phyloP scores from a whole-genome alignment of 2,113 vertebrate genomes.

The Cettia cetti region DNA sequence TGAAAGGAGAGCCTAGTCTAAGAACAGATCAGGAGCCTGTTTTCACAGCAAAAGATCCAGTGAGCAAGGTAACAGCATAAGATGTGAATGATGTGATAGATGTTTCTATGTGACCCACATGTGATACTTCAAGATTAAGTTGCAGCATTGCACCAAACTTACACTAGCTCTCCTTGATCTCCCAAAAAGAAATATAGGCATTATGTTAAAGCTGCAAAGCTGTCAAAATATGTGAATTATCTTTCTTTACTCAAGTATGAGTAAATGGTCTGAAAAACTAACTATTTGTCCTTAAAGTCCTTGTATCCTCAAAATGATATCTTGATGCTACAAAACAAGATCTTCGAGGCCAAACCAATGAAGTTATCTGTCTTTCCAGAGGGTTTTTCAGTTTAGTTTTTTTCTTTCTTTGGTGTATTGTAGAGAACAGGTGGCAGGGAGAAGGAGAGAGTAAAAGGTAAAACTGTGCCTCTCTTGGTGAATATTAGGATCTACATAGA shows the following conservation, averaged over 20 bases:
- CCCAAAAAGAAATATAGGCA: background rate
- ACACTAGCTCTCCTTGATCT: background rate
- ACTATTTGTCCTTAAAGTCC: background rate
- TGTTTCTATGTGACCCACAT: background rate
- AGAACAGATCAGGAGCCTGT: background rate
- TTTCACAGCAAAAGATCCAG: background rate
- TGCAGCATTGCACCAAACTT: background rate
- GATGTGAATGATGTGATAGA: rapidly evolving
- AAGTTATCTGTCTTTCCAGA: background rate
- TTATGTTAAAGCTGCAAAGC: background rate
- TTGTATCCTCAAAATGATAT: background rate
- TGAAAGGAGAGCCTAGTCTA: background rate
- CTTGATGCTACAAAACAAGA: background rate
- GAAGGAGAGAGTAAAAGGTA: background rate
- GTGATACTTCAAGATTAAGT: background rate
- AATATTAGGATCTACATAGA: background rate
- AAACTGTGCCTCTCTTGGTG: background rate
- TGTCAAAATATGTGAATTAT: background rate
- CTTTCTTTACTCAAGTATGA: background rate
- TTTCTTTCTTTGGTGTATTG: background rate
- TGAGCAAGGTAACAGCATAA: background rate
- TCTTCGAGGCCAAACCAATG: background rate
- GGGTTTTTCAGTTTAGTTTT: rapidly evolving
- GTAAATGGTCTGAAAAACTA: background rate
- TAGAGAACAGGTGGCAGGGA: background rate